Percentiles rank a stretch among this genome's conserved stretches.
Conservation (phyloP, 2,113 vertebrate genomes). For the Peromyscus leucopus region DNA sequence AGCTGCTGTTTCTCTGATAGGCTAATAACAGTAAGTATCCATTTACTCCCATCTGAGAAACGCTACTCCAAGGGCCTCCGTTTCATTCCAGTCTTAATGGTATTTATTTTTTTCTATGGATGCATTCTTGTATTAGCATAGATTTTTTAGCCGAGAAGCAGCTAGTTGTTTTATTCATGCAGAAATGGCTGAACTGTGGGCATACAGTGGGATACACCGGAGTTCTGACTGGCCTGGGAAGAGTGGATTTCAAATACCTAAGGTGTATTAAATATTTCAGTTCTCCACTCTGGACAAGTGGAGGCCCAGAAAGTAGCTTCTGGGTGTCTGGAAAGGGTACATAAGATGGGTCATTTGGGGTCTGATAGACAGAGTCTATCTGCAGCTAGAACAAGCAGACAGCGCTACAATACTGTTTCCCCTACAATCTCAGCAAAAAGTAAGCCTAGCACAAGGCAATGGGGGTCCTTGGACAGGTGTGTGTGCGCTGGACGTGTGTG, state of each 20-base stretch:
- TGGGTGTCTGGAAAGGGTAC: neutral
- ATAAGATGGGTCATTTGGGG: neutral
- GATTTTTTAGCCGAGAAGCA: conserved; percentile 4
- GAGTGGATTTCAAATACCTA: neutral
- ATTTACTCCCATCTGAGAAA: conserved; percentile 5
- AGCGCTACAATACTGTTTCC: neutral
- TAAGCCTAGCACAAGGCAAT: neutral
- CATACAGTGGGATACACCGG: neutral
- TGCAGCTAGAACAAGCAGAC: neutral
- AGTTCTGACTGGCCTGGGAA: neutral
- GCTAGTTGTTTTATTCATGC: neutral
- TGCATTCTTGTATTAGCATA: neutral
- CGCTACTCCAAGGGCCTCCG: neutral
- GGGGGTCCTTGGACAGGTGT: too few relatives aligned
- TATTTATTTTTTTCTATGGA: conserved; percentile 40
- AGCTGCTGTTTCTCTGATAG: neutral
- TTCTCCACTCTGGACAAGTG: neutral
- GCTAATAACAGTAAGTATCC: neutral
- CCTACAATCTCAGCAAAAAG: neutral
- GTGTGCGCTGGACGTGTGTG: neutral
- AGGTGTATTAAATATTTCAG: neutral
- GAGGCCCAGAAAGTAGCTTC: neutral
- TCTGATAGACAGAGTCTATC: neutral
- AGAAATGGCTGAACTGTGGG: neutral
- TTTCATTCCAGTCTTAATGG: neutral